A percentile compares a stretch with the other conserved stretches of the same genome.
Evolutionary conservation across 2,888 invertebrate genomes (phyloP).

Genomic region (Acrocyrtus sp.): DNA sequence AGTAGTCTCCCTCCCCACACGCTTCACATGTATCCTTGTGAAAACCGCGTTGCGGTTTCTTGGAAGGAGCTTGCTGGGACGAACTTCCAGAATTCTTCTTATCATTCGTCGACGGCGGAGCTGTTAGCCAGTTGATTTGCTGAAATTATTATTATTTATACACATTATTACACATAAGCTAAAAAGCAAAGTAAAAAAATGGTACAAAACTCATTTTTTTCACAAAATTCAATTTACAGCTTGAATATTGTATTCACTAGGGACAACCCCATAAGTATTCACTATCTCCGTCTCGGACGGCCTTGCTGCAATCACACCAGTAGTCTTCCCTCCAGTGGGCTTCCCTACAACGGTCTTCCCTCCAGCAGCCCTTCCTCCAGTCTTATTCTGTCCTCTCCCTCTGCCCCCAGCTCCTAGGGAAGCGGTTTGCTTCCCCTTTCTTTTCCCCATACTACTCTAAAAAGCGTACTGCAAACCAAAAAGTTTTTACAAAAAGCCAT

Average conservation of each 20-base stretch:
- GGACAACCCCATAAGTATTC: constrained; percentile 21
- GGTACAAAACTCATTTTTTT: too few species aligned
- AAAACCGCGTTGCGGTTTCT: constrained; percentile 82
- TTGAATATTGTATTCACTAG: constrained; percentile 38
- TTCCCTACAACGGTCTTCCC: neutral
- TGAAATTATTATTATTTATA: too few species aligned
- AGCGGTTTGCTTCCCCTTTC: too few species aligned
- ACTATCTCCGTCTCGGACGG: constrained; percentile 10
- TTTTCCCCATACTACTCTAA: too few species aligned
- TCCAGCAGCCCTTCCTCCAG: too few species aligned
- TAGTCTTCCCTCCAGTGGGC: neutral
- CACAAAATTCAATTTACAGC: constrained; percentile 24
- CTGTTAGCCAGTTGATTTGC: constrained; percentile 47
- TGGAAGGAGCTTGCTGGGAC: constrained; percentile 19
- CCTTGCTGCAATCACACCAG: neutral
- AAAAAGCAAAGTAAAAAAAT: too few species aligned
- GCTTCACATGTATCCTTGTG: constrained; percentile 90
- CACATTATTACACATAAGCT: too few species aligned
- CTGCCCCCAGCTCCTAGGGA: too few species aligned
- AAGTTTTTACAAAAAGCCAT: too few species aligned
- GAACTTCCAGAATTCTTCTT: constrained; percentile 2
- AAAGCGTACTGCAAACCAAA: too few species aligned
- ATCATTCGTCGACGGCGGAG: constrained; percentile 21
- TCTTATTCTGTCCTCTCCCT: too few species aligned
- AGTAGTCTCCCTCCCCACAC: constrained; percentile 85